Evolutionary conservation across 1,140 invertebrate genomes (phyloP), one percentile per base, ranked within the genome.

Genomic region (Euura lappo): DNA sequence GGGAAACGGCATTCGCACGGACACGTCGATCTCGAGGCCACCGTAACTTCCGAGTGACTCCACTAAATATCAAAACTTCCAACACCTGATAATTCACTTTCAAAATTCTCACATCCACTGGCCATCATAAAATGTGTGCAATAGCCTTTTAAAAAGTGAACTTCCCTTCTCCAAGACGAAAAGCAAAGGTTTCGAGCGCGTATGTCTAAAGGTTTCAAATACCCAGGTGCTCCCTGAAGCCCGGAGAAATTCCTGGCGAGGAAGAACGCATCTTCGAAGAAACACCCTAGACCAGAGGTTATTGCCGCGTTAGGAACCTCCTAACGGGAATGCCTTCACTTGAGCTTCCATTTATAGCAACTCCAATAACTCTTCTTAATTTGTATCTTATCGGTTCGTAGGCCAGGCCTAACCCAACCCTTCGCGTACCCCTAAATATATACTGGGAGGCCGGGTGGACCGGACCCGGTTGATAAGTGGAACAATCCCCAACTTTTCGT

Each of bases 311-410:
- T 28, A 28, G n/a, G n/a, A n/a, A n/a, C n/a, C n/a, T n/a, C n/a
- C n/a, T n/a, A n/a, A n/a, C 28, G 28, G 28, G 28, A 28, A 28
- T 28, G 28, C 28, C 28, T 28, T 28, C 28, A 28, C 28, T 28
- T 28, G 0, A 28, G 76, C 76, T 76, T 77, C 13, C 72, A 77
- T 79, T 76, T 73, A 76, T 75, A 77, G 74, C 72, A 74, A 70
- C 71, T 65, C 47, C 60, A 75, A 76, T 76, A 77, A 79, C 74
- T 77, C 77, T 76, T 47, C 75, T 78, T 79, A 82, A 80, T 79
- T 80, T 74, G 75, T 79, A 78, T 77, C 75, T 79, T 79, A 79
- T 80, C 77, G 73, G 75, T 68, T 75, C 75, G 72, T 68, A 68
- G 69, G 64, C 75, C 77, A 79, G 76, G 69, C 78, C 51, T n/a